Evolutionary conservation across 2,888 invertebrate species (phyloP).

Genomic region (Lasioglossum lativentre): DNA sequence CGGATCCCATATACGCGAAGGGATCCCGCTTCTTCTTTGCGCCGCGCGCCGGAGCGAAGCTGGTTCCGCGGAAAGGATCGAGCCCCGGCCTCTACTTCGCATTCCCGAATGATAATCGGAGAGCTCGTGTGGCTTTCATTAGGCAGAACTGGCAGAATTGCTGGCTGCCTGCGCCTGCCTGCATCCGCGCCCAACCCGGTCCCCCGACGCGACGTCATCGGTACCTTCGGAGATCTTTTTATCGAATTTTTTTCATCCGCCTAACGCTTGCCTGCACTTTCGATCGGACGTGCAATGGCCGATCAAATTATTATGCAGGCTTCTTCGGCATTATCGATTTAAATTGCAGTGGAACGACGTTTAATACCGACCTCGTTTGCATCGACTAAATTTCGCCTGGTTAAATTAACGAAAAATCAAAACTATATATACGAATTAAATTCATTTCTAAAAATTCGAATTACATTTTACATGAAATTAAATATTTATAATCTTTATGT

Average conservation of each 20-base stretch:
- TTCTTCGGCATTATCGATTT: no score
- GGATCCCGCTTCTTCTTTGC: neutral
- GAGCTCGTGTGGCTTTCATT: conserved; percentile 27
- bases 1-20: neutral
- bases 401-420: no score
- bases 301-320: neutral
- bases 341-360: no score
- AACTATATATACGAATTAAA: no score
- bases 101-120: conserved; percentile 34
- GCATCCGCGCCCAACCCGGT: neutral
- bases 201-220: conserved; percentile 34
- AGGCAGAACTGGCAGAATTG: neutral
- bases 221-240: conserved; percentile 48
- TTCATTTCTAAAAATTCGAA: no score
- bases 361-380: no score
- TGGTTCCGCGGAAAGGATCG: conserved; percentile 29
- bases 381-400: no score
- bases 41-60: neutral
- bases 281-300: neutral
- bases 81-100: conserved; percentile 4
- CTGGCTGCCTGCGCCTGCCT: no score
- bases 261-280: neutral
- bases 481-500: no score
- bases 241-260: conserved; percentile 1
- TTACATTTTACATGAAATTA: no score